These are phyloP conservation scores for Oryzias dopingdopingensis DNA, from an alignment of 2,797 vertebrate species.

Conservation along the genomic window DNA sequence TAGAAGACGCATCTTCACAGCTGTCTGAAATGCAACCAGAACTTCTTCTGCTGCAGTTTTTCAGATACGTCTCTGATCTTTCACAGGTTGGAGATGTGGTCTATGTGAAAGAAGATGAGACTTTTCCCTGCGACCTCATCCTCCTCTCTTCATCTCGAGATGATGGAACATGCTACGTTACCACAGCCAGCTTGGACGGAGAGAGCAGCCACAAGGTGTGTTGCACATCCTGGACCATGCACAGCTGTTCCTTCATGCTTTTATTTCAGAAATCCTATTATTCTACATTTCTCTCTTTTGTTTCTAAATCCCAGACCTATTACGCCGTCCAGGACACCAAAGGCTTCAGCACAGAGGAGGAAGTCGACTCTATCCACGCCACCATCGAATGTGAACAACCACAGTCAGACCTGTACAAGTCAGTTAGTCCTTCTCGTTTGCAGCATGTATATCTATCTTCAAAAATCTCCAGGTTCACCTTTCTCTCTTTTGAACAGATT, in stretches of 20 bases:
- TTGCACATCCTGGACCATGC: neutral
- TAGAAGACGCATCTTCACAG: no score
- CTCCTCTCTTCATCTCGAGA: conserved; percentile 88
- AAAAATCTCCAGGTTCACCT: no score
- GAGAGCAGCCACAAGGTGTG: conserved; percentile 96
- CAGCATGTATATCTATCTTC: no score
- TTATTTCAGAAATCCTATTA: neutral
- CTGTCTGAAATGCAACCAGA: no score
- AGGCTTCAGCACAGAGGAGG: conserved; percentile 86
- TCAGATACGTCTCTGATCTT: neutral
- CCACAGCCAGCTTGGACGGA: conserved; percentile 94
- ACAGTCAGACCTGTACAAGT: conserved; percentile 98
- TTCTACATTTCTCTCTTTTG: neutral
- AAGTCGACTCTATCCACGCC: conserved; percentile 86
- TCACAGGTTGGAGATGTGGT: conserved; percentile 93
- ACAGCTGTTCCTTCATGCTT: neutral
- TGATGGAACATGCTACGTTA: conserved; percentile 94
- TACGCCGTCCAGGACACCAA: conserved; percentile 95
- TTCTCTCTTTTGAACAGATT: conserved; percentile 77
- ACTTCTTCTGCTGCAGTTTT: neutral
- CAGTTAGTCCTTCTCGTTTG: conserved; percentile 52
- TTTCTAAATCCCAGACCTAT: conserved; percentile 79
- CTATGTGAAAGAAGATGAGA: conserved; percentile 90
- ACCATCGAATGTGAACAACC: conserved; percentile 98
- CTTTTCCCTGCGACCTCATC: conserved; percentile 94